Evolutionary conservation across 1,140 invertebrate genomes (phyloP), one percentile per base, ranked within the genome.

Genomic region (Cyclargus thomasi): DNA sequence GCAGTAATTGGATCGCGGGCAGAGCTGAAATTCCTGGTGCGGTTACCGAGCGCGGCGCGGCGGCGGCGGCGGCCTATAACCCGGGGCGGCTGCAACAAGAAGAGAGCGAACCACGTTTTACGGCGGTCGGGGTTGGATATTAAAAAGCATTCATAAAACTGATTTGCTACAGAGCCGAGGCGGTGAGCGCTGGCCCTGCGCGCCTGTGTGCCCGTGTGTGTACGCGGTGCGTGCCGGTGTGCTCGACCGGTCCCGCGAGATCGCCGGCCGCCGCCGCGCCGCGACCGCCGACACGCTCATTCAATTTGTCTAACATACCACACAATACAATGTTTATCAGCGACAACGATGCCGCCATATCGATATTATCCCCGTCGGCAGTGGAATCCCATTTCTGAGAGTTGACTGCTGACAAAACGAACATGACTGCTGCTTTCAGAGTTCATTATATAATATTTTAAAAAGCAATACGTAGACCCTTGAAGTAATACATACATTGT

Each of bases 231-330:
- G 29, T 29, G 29, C 5, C 29, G 14, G 16, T 11, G 23, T 39
- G 68, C 16, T 29, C 36, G 35, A 29, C 72, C 72, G 68, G 62
- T 73, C 70, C 59, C 65, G 64, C 69, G 70, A 29, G 70, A 70
- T 70, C 71, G 73, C 64, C 67, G 69, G 73, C 64, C 67, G 69
- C 70, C 23, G 72, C 70, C 72, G 70, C 70, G 73, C 67, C 67
- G 67, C 70, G 70, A 70, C 69, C 74, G 70, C 76, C 72, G 69
- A 68, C 75, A 71, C 72, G 67, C 74, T 74, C 72, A 73, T 74
- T 77, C 77, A 76, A 78, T 75, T 76, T 80, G 76, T 80, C 75
- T 73, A 77, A 74, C 73, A 75, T 71, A 74, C 68, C 68, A 74
- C 69, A 75, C 71, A 72, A 70, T 71, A 70, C 71, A 67, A 67